Evolutionary conservation across 1,140 invertebrate genomes (phyloP).

Genomic region (Ostrea edulis): DNA sequence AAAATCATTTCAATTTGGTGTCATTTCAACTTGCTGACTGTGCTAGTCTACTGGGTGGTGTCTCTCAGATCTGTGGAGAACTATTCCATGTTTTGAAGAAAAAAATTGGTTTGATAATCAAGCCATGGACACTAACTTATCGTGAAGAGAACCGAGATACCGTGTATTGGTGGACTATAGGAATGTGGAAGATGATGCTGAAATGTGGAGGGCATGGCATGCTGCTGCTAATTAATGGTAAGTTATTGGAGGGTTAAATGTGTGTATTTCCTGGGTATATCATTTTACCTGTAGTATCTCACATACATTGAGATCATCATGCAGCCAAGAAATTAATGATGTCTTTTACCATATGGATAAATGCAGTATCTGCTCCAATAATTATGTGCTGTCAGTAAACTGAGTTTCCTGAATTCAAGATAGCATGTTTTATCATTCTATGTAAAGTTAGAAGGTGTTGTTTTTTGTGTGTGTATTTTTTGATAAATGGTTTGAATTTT

Average conservation of each 20-base stretch:
- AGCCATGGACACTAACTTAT: background rate
- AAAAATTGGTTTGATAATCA: background rate
- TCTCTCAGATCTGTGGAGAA: background rate
- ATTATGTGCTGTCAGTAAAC: too few species aligned
- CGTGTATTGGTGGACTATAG: background rate
- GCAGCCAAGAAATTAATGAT: too few species aligned
- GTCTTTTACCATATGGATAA: too few species aligned
- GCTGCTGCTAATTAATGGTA: background rate
- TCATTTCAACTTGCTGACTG: background rate
- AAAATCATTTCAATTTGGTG: background rate
- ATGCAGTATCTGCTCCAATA: too few species aligned
- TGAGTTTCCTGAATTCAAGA: too few species aligned
- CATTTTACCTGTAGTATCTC: background rate
- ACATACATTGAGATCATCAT: too few species aligned
- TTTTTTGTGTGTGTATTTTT: too few species aligned
- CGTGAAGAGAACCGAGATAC: background rate
- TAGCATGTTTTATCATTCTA: too few species aligned
- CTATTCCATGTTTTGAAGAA: background rate
- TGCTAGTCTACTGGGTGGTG: background rate
- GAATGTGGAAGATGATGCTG: background rate
- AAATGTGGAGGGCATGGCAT: background rate
- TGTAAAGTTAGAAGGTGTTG: too few species aligned
- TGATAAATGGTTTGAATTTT: too few species aligned
- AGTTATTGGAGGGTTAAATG: background rate
- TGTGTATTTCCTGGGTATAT: background rate